These are phyloP conservation scores for Albula glossodonta DNA, from an alignment of 2,113 vertebrate genomes.

Conservation along the genomic window DNA sequence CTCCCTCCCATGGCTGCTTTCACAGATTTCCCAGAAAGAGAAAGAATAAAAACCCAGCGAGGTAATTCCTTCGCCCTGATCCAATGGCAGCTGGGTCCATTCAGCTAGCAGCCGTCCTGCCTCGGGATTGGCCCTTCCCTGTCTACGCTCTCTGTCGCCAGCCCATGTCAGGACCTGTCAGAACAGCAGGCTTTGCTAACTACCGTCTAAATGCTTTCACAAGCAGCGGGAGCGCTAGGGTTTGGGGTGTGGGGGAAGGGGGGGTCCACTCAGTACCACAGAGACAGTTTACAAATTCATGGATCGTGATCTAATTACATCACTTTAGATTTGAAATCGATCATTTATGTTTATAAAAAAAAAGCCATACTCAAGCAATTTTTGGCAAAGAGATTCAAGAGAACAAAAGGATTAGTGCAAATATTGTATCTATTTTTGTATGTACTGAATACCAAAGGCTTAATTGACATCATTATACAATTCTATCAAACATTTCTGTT, in stretches of 20 bases:
- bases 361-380: no score
- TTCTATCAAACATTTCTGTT: no score
- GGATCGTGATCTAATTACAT: no score
- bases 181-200: slow-evolving; percentile 24
- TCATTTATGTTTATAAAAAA: no score
- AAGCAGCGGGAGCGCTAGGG: neutral
- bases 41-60: slow-evolving; percentile 7
- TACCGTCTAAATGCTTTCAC: slow-evolving; percentile 18
- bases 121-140: neutral
- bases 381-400: no score
- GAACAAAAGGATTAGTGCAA: no score
- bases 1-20: neutral
- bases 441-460: neutral
- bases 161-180: slow-evolving; percentile 33
- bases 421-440: no score
- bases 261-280: slow-evolving; percentile 2
- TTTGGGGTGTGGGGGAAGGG: slow-evolving; percentile 1
- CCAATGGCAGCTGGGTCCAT: slow-evolving; percentile 12
- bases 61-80: neutral
- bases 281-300: no score
- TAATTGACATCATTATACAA: neutral
- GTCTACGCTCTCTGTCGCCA: slow-evolving; percentile 11
- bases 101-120: neutral
- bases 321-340: no score
- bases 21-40: neutral